A percentile compares a stretch with the other conserved stretches of the same genome.
Conservation (phyloP, 92 coral and sea anemone genomes). For the Phenganax marumi region DNA sequence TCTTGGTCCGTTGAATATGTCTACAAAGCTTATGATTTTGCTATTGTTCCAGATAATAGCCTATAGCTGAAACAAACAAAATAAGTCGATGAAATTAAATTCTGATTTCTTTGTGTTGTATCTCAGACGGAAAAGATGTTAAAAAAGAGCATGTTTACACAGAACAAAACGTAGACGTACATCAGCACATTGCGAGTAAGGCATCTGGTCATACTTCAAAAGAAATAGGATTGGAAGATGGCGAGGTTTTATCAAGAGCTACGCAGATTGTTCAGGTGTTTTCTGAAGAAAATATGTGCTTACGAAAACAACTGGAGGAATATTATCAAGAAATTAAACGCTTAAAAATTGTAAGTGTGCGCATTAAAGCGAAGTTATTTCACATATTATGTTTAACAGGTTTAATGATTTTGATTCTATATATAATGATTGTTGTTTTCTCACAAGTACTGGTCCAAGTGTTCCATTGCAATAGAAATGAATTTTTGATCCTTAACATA, state of each 20-base stretch:
- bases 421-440: not conserved
- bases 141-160: not conserved
- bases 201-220: constrained; percentile 7
- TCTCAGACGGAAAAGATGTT: constrained; percentile 4
- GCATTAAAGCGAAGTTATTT: too few species aligned
- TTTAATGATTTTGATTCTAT: not conserved
- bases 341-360: constrained; percentile 29
- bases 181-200: not conserved
- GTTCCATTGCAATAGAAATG: not conserved
- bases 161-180: not conserved
- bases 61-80: too few species aligned
- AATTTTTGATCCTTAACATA: not conserved
- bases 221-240: constrained; percentile 17
- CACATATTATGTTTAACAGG: not conserved
- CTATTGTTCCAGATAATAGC: too few species aligned
- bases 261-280: constrained; percentile 82
- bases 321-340: constrained; percentile 34
- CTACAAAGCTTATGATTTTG: too few species aligned
- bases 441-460: too few species aligned
- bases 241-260: constrained; percentile 74
- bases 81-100: too few species aligned
- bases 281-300: constrained; percentile 73
- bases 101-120: not conserved
- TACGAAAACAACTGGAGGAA: constrained; percentile 64
- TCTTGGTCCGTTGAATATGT: too few species aligned